Evolutionary conservation across 2,888 invertebrate genomes (phyloP).

Genomic region (Chrysomela aeneicollis): DNA sequence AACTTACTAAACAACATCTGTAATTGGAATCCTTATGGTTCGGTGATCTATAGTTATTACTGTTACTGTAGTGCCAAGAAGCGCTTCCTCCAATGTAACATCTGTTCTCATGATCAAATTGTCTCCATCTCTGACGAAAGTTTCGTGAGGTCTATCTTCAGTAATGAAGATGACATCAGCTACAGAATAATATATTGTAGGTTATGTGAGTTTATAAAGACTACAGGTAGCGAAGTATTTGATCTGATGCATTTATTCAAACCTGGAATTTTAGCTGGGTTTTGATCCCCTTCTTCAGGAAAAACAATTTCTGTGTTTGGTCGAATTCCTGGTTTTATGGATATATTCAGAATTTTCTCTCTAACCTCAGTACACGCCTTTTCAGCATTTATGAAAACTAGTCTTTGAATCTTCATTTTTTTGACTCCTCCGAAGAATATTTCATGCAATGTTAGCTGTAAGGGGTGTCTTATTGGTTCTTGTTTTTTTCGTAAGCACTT

Average conservation of each 20-base stretch:
- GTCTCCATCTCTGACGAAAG: constrained; percentile 71
- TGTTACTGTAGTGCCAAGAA: constrained; percentile 73
- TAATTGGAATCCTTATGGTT: constrained; percentile 72
- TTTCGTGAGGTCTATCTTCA: constrained; percentile 74
- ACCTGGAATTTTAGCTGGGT: constrained; percentile 74
- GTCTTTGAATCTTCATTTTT: constrained; percentile 81
- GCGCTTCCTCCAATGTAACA: constrained; percentile 74
- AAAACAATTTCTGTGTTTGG: constrained; percentile 77
- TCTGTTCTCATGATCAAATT: constrained; percentile 70
- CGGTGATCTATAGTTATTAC: constrained; percentile 77
- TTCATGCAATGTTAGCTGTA: constrained; percentile 70
- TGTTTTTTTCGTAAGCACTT: constrained; percentile 71
- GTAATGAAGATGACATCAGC: constrained; percentile 80
- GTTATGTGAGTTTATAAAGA: background rate
- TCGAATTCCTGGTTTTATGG: constrained; percentile 78
- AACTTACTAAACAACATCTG: constrained; percentile 72
- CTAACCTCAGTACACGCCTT: constrained; percentile 68
- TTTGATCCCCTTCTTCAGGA: constrained; percentile 82
- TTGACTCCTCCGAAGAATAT: constrained; percentile 79
- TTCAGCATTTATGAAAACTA: constrained; percentile 72
- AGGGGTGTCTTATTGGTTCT: constrained; percentile 65
- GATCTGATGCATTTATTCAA: constrained; percentile 19
- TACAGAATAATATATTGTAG: constrained; percentile 49
- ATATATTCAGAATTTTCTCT: constrained; percentile 78
- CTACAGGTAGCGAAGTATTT: background rate